Percentiles rank a stretch among this genome's conserved stretches.
Evolutionary conservation across 2,797 vertebrate species (phyloP).

Genomic region (Manis pentadactyla): DNA sequence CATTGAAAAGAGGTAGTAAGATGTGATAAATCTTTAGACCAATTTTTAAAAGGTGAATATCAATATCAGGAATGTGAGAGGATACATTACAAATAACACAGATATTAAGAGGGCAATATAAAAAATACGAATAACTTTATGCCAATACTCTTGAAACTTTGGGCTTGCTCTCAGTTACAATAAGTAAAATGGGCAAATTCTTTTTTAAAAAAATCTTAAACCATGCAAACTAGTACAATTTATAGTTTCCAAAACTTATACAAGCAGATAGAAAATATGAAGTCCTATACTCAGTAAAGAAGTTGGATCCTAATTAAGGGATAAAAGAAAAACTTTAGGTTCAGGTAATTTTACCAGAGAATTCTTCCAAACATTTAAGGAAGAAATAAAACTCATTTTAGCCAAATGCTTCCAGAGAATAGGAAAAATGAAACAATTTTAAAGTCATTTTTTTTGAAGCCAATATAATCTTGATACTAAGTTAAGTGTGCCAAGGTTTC

Average conservation of each 20-base stretch:
- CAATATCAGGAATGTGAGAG: neutral
- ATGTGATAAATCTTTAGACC: neutral
- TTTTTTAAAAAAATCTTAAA: neutral
- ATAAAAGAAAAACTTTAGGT: neutral
- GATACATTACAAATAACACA: neutral
- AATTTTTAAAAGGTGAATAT: neutral
- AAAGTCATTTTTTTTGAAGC: slow-evolving; percentile 5
- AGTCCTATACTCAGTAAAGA: neutral
- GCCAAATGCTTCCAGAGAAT: neutral
- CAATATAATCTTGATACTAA: neutral
- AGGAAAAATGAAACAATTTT: neutral
- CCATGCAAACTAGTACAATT: neutral
- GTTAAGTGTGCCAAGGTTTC: neutral
- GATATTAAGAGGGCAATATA: neutral
- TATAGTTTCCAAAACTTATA: neutral
- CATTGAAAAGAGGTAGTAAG: neutral
- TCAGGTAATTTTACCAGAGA: neutral
- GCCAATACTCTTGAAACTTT: neutral
- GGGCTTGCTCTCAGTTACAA: too few relatives aligned
- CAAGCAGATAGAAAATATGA: neutral
- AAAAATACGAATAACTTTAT: neutral
- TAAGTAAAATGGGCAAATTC: neutral
- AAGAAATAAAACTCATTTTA: neutral
- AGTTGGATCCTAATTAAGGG: neutral
- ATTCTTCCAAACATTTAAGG: neutral